Percentiles rank a stretch among this genome's conserved stretches.
Conservation (phyloP, 2,888 invertebrate species). For the Lasioglossum calceatum region DNA sequence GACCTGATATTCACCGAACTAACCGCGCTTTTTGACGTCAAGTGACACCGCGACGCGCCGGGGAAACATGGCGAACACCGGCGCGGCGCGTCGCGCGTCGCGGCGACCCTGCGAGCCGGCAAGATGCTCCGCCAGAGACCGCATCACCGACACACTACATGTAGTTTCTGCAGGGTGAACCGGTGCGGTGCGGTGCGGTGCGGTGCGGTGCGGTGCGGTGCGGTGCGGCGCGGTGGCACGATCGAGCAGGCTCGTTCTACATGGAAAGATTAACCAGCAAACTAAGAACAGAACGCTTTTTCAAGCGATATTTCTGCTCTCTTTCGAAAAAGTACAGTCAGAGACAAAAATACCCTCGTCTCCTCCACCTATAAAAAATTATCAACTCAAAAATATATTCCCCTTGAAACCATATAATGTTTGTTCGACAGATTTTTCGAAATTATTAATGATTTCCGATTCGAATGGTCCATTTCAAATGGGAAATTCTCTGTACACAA, state of each 20-base stretch:
- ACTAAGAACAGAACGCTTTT: neutral
- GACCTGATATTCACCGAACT: neutral
- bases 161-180: neutral
- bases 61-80: neutral
- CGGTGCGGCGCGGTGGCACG: neutral
- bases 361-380: too few species aligned
- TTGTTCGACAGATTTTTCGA: too few species aligned
- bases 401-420: too few species aligned
- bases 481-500: too few species aligned
- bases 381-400: too few species aligned
- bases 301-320: neutral
- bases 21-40: slow-evolving; percentile 15
- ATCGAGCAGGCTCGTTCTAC: neutral
- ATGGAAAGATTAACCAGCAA: neutral
- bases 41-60: neutral
- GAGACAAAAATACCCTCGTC: neutral
- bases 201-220: neutral
- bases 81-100: too few species aligned
- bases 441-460: too few species aligned
- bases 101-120: neutral
- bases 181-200: neutral
- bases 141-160: neutral
- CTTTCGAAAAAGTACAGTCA: neutral
- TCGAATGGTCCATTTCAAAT: too few species aligned
- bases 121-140: neutral